Base-by-base conservation (phyloP, 2,888 invertebrate species). In the Camponotus fellah region DNA sequence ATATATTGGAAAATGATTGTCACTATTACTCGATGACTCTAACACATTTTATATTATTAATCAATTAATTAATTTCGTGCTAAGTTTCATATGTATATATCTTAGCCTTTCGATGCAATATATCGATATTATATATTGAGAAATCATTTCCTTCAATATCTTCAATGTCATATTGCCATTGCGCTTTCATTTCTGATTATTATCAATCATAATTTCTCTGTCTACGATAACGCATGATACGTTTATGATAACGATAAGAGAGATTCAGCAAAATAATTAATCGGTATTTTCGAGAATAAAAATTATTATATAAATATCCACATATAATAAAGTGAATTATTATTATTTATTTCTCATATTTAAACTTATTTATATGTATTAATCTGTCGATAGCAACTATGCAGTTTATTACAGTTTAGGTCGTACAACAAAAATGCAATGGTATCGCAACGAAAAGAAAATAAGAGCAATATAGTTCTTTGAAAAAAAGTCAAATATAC, bases 1-100 rank as follows among this genome's bases (percentile, higher is more conserved):
- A 49, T 26, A 37, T 60, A 37, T 60, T 32, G 14, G 79, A 69
- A 71, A 60, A 71, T 79, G 71, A 79, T 17, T 71, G 71, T 79
- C 79, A 71, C 71, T 71, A 46, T 12, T 60, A 79, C 46, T 17
- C 46, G 26, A 79, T 34, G 43, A 12, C 17, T 32, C 69, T 71
- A 71, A 71, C 10, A 79, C 43, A 71, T 71, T 12, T 71, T 60
- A 60, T 46, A 49, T 79, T 71, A 43, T 34, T 32, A 58, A 14
- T 43, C 34, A 21, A 60, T 69, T 60, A 53, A 76, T 77, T 21
- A 71, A 79, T 71, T 68, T 79, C 43, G 60, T 10, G n/a, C 14
- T 60, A 79, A 14, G 14, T 17, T 49, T 17, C 5, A 49, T 49
- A 8, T 34, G 8, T 32, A 68, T 32, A 21, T 69, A 17, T 69